phyloP scores from a whole-genome alignment of 2,797 vertebrate species.

The Jordanella pulchra region DNA sequence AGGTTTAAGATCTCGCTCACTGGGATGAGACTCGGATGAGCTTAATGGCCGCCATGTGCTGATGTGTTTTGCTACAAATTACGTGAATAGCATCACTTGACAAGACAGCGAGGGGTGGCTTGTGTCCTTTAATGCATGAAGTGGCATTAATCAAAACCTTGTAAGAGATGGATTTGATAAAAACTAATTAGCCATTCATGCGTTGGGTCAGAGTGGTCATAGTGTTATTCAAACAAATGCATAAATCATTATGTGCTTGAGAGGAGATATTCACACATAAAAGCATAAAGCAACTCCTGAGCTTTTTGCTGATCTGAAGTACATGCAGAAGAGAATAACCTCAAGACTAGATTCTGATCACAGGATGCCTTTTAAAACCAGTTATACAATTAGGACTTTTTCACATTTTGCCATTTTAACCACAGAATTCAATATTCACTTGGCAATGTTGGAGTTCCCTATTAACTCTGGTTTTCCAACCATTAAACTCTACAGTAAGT shows the following conservation, averaged over 20 bases:
- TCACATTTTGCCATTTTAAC: background rate
- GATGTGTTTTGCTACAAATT: constrained; percentile 48
- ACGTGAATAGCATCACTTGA: constrained; percentile 39
- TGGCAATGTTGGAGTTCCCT: background rate
- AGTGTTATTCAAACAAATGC: constrained; percentile 66
- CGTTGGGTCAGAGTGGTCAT: constrained; percentile 45
- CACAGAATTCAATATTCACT: background rate
- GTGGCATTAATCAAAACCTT: constrained; percentile 55
- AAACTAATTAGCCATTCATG: constrained; percentile 53
- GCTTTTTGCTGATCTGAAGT: constrained; percentile 22
- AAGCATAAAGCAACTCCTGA: constrained; percentile 11
- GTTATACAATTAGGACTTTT: background rate
- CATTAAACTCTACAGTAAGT: no score
- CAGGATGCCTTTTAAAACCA: background rate
- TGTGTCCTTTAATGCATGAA: constrained; percentile 42
- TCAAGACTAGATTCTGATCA: background rate
- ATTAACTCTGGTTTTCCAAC: background rate
- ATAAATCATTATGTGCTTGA: constrained; percentile 49
- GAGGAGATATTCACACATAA: constrained; percentile 6
- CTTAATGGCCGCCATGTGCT: constrained; percentile 1
- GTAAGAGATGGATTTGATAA: constrained; percentile 47
- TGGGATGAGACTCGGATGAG: constrained; percentile 11
- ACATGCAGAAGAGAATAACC: constrained; percentile 9
- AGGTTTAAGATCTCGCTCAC: constrained; percentile 4
- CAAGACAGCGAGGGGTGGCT: constrained; percentile 28